Conservation (phyloP, 1,140 invertebrate genomes). For the Atta colombica region DNA sequence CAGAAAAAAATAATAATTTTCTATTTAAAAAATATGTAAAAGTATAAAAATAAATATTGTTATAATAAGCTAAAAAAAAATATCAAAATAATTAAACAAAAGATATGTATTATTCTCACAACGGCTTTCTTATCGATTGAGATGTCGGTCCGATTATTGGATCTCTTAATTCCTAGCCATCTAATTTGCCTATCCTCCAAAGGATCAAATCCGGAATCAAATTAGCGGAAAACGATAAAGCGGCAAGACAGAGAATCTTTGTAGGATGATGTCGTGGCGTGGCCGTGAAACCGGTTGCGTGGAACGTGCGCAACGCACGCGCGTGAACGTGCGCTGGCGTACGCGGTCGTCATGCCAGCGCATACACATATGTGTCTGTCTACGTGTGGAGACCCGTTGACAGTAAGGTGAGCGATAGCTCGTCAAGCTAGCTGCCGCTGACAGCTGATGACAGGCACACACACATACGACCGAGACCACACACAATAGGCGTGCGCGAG, state of each 20-base stretch:
- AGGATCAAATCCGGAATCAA: slow-evolving; percentile 32
- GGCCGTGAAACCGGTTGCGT: slow-evolving; percentile 70
- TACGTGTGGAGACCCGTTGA: slow-evolving; percentile 68
- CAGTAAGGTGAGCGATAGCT: slow-evolving; percentile 76
- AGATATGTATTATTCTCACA: background rate
- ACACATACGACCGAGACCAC: slow-evolving; percentile 70
- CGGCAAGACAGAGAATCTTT: slow-evolving; percentile 1
- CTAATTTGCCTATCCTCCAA: slow-evolving; percentile 56
- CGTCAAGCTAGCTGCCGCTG: slow-evolving; percentile 73
- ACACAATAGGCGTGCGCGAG: slow-evolving; percentile 69
- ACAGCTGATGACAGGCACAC: slow-evolving; percentile 77
- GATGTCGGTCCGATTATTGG: background rate
- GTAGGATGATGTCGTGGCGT: slow-evolving; percentile 47
- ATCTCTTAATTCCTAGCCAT: slow-evolving; percentile 36
- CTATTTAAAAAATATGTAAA: background rate
- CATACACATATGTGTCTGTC: background rate
- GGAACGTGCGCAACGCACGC: slow-evolving; percentile 45
- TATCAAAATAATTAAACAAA: background rate
- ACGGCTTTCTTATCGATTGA: slow-evolving; percentile 2
- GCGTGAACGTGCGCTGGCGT: slow-evolving; percentile 33
- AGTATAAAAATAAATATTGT: background rate
- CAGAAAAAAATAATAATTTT: background rate
- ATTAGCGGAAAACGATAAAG: slow-evolving; percentile 48
- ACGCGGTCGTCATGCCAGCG: slow-evolving; percentile 24
- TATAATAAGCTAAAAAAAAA: background rate